Evolutionary conservation across 2,888 invertebrate genomes (phyloP), one percentile per base, ranked within the genome.

Genomic region (Trachelus tabidus): DNA sequence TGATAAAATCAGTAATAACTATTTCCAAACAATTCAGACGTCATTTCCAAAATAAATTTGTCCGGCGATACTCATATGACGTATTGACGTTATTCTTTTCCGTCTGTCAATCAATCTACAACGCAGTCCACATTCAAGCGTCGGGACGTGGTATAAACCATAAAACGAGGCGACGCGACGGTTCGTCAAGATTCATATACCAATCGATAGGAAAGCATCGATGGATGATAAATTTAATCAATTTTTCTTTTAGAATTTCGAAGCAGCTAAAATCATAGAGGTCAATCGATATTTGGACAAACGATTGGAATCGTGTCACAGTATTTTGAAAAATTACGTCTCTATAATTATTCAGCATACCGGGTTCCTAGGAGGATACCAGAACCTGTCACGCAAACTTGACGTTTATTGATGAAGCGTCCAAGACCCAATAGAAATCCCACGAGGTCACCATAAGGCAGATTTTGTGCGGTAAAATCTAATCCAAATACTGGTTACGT

Each of bases 361-460:
- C 33, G 3, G 30, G 69, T 33, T 4, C 31, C 69, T 30, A 33
- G 31, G 69, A 15, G 69, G 12, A 69, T 69, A 69, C 69, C 30
- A 33, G n/a, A 40, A 15, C 15, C 33, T 69, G 69, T 69, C 69
- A 69, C 30, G 30, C n/a, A 33, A 69, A 12, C 31, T 4, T 79
- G 82, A 81, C 79, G 80, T 76, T 75, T 81, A 81, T 81, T 83
- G 81, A 83, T 83, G 82, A 83, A 75, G 77, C 76, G 76, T 77
- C 75, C 79, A 77, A 78, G 73, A 77, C 79, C 78, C 33, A 71
- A 73, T 75, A 75, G 75, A 80, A 81, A 80, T 83, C 79, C 82
- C 81, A 74, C 73, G 76, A 79, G 82, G 79, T 80, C 76, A 73
- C 40, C 81, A 73, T 73, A 74, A 69, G 15, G 68, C 76, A 31